Percentiles rank a stretch among this genome's conserved stretches.
phyloP scores from a whole-genome alignment of 1,140 invertebrate genomes.

The Zaprionus davidi region DNA sequence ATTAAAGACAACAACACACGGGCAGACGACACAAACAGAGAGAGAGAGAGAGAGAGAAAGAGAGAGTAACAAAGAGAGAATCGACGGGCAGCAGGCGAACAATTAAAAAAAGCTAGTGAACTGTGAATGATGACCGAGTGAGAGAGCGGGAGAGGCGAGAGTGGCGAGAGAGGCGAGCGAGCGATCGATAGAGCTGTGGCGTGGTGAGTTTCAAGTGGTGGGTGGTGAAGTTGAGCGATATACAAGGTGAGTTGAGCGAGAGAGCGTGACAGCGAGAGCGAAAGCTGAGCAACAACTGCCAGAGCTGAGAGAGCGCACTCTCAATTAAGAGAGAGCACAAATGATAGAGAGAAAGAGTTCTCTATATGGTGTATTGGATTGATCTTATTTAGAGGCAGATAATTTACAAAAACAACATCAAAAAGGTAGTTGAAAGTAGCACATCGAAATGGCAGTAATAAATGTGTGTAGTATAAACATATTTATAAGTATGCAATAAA shows the following conservation, averaged over 20 bases:
- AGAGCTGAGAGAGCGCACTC: constrained; percentile 6
- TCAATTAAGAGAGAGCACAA: not conserved
- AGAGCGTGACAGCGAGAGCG: constrained; percentile 1
- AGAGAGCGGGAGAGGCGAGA: not conserved
- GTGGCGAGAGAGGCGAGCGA: constrained; percentile 1
- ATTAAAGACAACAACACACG: constrained; percentile 71
- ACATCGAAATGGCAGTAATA: constrained; percentile 45
- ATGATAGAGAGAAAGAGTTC: not conserved
- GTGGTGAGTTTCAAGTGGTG: constrained; percentile 19
- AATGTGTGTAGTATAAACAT: constrained; percentile 19
- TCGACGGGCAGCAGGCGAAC: constrained; percentile 19
- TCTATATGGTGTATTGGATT: constrained; percentile 42
- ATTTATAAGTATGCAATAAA: constrained; percentile 47
- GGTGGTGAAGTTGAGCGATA: not conserved
- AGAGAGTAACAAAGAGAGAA: constrained; percentile 1
- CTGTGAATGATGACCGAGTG: constrained; percentile 11
- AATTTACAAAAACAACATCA: constrained; percentile 83
- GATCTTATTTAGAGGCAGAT: constrained; percentile 67
- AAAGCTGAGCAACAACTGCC: constrained; percentile 8
- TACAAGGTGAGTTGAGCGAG: constrained; percentile 14
- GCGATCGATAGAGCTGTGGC: constrained; percentile 11
- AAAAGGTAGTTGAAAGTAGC: constrained; percentile 56
- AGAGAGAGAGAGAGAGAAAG: constrained; percentile 2
- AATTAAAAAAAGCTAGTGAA: constrained; percentile 9
- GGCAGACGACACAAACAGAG: constrained; percentile 54